Percentiles rank a stretch among this genome's conserved stretches.
Conservation (phyloP, 2,888 invertebrate genomes). For the Nebria brevicollis region DNA sequence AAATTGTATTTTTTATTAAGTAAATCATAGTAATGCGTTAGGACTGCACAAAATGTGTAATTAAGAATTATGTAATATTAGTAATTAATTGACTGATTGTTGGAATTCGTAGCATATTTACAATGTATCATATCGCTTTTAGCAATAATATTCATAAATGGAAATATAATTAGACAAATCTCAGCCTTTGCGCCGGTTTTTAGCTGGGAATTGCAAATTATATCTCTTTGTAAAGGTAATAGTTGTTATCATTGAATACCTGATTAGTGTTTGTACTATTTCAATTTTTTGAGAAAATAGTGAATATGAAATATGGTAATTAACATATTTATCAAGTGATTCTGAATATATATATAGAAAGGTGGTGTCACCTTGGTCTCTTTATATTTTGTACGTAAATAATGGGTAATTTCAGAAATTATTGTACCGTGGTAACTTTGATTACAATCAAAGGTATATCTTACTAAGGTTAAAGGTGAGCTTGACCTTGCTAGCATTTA, state of each 20-base stretch:
- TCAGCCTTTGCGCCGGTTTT: no score
- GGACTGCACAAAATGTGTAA: no score
- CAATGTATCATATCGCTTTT: no score
- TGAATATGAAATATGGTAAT: neutral
- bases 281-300: neutral
- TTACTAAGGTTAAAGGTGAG: neutral
- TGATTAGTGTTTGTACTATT: neutral
- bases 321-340: neutral
- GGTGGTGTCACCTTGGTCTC: neutral
- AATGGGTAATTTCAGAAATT: constrained; percentile 2
- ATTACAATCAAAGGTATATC: neutral
- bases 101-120: no score
- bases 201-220: no score
- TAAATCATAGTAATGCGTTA: no score
- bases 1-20: no score
- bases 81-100: no score
- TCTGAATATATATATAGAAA: neutral
- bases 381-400: constrained; percentile 2
- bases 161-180: no score
- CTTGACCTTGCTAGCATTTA: neutral
- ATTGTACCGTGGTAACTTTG: constrained; percentile 6
- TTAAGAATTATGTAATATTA: no score
- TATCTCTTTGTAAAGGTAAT: neutral
- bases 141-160: no score
- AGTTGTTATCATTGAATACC: neutral